Percentiles rank a stretch among this genome's conserved stretches.
phyloP scores from a whole-genome alignment of 2,797 vertebrate genomes.

The Molothrus aeneus region DNA sequence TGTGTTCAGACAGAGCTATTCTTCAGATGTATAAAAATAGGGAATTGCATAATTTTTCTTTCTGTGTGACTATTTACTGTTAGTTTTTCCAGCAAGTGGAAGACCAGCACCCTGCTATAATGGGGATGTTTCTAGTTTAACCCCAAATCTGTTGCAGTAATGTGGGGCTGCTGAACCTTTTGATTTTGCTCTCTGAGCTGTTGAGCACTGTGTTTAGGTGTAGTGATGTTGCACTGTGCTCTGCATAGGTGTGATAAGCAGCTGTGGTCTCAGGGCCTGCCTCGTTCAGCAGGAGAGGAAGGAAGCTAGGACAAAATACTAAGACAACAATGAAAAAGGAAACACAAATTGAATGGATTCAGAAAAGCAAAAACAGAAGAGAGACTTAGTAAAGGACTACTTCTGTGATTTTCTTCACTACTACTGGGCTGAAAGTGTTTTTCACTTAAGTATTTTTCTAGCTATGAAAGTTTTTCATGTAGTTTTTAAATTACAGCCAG shows the following conservation, averaged over 20 bases:
- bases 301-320: not conserved
- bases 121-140: not conserved
- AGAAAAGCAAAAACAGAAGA: not conserved
- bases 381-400: not conserved
- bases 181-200: not conserved
- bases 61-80: not conserved
- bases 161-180: not conserved
- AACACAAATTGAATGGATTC: not conserved
- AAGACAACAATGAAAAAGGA: not conserved
- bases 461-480: not conserved
- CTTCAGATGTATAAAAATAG: not conserved
- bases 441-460: not conserved
- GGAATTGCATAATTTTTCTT: not conserved
- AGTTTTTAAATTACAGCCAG: not conserved
- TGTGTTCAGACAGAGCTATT: not conserved
- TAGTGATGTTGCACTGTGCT: not conserved
- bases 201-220: not conserved
- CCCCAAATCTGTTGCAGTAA: not conserved
- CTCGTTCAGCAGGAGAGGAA: not conserved
- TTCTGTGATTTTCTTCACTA: not conserved
- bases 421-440: not conserved
- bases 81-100: not conserved
- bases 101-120: not conserved
- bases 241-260: conserved; percentile 3
- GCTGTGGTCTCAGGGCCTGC: not conserved